Conservation (phyloP, 2,888 invertebrate genomes). For the Busseola fusca region DNA sequence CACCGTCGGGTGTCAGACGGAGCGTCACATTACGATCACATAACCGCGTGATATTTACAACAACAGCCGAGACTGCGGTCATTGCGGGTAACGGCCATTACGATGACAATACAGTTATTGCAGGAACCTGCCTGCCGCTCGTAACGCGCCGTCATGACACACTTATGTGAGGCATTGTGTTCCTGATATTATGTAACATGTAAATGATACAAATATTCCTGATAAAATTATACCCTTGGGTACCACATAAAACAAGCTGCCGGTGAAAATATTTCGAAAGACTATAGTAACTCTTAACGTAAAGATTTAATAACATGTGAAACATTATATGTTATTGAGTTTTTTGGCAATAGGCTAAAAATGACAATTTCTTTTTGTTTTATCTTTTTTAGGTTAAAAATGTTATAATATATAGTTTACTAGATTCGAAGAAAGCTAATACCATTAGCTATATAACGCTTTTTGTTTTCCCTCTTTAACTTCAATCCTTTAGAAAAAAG, state of each 20-base stretch:
- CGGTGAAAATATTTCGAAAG: not conserved
- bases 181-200: slow-evolving; percentile 24
- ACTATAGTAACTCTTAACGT: not conserved
- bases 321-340: too few species aligned
- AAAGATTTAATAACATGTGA: not conserved
- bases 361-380: too few species aligned
- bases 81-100: slow-evolving; percentile 49
- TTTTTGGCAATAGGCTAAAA: too few species aligned
- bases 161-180: slow-evolving; percentile 36
- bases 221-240: slow-evolving; percentile 8
- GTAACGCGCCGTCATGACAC: slow-evolving; percentile 18
- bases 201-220: slow-evolving; percentile 20
- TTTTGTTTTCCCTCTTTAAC: too few species aligned
- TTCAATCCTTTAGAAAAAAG: too few species aligned
- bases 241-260: not conserved
- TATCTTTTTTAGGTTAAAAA: too few species aligned
- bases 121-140: slow-evolving; percentile 36
- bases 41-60: slow-evolving; percentile 48
- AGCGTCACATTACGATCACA: slow-evolving; percentile 49
- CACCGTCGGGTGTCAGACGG: slow-evolving; percentile 25
- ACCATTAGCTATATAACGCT: too few species aligned
- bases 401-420: too few species aligned
- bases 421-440: too few species aligned
- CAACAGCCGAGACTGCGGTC: slow-evolving; percentile 38
- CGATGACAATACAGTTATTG: slow-evolving; percentile 59